Percentiles rank a stretch among this genome's conserved stretches.
Conservation (phyloP, 37 sponge, comb jelly and placozoan species). For the Cladorhizidae sp. region DNA sequence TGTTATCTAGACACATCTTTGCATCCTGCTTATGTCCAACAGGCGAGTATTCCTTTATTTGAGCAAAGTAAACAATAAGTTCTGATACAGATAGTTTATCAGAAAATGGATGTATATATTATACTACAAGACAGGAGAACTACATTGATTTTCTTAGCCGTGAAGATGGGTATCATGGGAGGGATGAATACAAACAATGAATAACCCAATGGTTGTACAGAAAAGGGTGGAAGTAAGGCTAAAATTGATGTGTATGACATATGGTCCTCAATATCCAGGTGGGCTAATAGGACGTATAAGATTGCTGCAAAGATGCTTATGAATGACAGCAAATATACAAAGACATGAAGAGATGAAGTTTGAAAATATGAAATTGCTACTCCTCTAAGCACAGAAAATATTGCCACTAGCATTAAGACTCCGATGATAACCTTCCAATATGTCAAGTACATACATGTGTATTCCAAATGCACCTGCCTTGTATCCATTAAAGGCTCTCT, state of each 20-base stretch:
- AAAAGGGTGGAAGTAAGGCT: too few relatives aligned
- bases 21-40: too few relatives aligned
- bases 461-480: not conserved
- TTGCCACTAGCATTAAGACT: not conserved
- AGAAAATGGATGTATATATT: too few relatives aligned
- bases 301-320: not conserved
- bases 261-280: not conserved
- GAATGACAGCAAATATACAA: not conserved
- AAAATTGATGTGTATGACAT: too few relatives aligned
- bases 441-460: not conserved
- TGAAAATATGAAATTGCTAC: not conserved
- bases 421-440: not conserved
- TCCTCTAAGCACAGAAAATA: conserved; percentile 2
- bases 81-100: too few relatives aligned
- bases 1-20: too few relatives aligned
- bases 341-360: conserved; percentile 2
- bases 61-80: too few relatives aligned
- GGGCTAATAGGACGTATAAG: not conserved
- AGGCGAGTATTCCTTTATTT: too few relatives aligned
- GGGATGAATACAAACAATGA: conserved; percentile 1
- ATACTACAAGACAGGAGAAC: too few relatives aligned
- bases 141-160: not conserved
- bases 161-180: not conserved
- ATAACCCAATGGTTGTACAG: not conserved
- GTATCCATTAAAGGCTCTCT: too few relatives aligned